Percentiles rank a stretch among this genome's conserved stretches.
Evolutionary conservation across 2,113 vertebrate species (phyloP).

Genomic region (Gallinago media): DNA sequence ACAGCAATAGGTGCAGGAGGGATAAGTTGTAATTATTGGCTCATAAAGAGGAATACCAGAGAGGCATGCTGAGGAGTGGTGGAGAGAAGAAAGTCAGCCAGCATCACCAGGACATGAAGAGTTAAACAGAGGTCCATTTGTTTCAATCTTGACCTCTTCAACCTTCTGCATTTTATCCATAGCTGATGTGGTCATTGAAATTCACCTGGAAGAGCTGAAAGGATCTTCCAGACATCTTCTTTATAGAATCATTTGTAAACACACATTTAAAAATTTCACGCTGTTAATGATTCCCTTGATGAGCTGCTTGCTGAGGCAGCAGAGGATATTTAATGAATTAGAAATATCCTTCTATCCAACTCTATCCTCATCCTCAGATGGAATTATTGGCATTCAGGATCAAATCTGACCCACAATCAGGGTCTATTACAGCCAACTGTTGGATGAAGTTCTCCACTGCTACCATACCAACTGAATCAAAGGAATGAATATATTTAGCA

Average conservation of each 20-base stretch:
- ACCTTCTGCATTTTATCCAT: background rate
- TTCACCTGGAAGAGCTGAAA: background rate
- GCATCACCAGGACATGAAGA: background rate
- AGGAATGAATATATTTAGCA: background rate
- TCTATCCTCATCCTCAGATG: background rate
- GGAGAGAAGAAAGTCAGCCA: background rate
- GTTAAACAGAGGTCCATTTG: background rate
- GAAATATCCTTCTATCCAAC: background rate
- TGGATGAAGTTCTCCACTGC: background rate
- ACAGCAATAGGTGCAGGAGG: background rate
- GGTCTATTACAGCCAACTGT: background rate
- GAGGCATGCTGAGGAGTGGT: background rate
- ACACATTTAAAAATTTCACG: background rate
- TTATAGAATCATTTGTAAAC: slow-evolving; percentile 23
- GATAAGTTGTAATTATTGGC: background rate
- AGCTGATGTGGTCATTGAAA: background rate
- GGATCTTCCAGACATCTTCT: background rate
- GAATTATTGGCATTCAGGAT: background rate
- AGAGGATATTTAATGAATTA: background rate
- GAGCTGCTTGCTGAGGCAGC: slow-evolving; percentile 6
- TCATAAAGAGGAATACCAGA: background rate
- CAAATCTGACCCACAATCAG: background rate
- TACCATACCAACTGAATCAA: background rate
- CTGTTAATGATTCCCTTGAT: slow-evolving; percentile 29
- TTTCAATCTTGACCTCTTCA: background rate